Percentiles rank a stretch among this genome's conserved stretches.
Evolutionary conservation across 2,797 vertebrate species (phyloP).

Genomic region (Ambastaia sidthimunki): DNA sequence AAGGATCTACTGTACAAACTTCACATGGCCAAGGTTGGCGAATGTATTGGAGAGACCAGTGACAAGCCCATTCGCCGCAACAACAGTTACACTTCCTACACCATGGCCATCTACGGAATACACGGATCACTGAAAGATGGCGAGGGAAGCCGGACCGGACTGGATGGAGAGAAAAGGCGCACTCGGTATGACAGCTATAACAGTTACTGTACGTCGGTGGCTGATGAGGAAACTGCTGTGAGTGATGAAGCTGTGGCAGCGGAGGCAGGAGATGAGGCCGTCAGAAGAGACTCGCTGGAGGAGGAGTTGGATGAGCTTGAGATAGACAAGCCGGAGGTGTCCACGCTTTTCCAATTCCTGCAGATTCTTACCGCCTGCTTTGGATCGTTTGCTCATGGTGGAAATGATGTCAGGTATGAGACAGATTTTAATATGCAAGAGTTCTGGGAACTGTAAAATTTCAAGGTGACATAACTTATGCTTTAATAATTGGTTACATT

Average conservation of each 20-base stretch:
- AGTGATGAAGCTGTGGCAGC: slow-evolving; percentile 23
- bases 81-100: slow-evolving; percentile 98
- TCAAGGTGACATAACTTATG: too few species aligned
- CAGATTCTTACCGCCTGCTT: slow-evolving; percentile 98
- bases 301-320: slow-evolving; percentile 84
- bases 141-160: slow-evolving; percentile 74
- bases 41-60: slow-evolving; percentile 89
- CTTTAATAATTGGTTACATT: too few species aligned
- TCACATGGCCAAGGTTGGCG: slow-evolving; percentile 91
- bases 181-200: slow-evolving; percentile 90
- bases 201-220: slow-evolving; percentile 87
- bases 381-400: slow-evolving; percentile 95
- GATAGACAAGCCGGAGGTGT: slow-evolving; percentile 88
- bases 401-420: slow-evolving; percentile 93
- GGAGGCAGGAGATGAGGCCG: slow-evolving; percentile 46
- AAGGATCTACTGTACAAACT: slow-evolving; percentile 95
- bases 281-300: slow-evolving; percentile 73
- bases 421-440: background rate
- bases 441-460: background rate
- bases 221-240: slow-evolving; percentile 67
- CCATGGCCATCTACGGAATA: slow-evolving; percentile 95
- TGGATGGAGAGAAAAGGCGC: slow-evolving; percentile 81
- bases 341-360: slow-evolving; percentile 93
- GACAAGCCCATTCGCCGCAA: slow-evolving; percentile 91
- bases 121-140: slow-evolving; percentile 83